Evolutionary conservation across 2,888 invertebrate genomes (phyloP), one percentile per base, ranked within the genome.

Genomic region (Synanthedon myopaeformis): DNA sequence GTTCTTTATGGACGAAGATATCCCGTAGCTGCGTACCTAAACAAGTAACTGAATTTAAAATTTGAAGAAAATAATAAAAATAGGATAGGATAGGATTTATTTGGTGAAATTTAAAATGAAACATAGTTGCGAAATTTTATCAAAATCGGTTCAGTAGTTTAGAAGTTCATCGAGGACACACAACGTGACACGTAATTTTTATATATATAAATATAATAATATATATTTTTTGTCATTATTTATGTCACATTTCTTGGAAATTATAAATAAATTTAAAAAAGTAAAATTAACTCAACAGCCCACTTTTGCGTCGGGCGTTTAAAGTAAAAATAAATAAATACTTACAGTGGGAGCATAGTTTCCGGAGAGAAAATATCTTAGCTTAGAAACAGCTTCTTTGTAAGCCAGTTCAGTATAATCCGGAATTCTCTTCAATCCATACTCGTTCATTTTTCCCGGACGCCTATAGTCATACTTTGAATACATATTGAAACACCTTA

Each of bases 371-470:
- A 95, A 89, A 66, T 93, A 91, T 72, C 94, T 90, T 52, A 96
- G 79, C 57, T 94, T 92, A 0, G 92, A 92, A 4, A 95, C 95
- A 12, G 95, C 95, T 75, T 95, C 95, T 61, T 93, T 92, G 69
- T 96, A 95, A 5, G 94, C 94, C 64, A 92, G 89, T 72, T 95
- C 95, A 0, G 94, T 95, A 64, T 95, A 95, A 78, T 95, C 94
- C 52, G 93, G 91, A 51, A 91, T 88, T 63, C 90, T 88, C 70
- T 90, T 90, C 63, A 87, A 63, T 4, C 88, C 88, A 76, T 85
- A 88, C 3, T 88, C 88, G 53, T 69, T 79, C 77, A 87, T 77
- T 64, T 86, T 88, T 19, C 70, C 69, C n/a, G 85, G 85, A 55
- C 86, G 66, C 69, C 87, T 86, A 65, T 69, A 78, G 56, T 76